These are phyloP conservation scores for Drosophila albomicans DNA, from an alignment of 1,140 invertebrate genomes.

Conservation along the genomic window DNA sequence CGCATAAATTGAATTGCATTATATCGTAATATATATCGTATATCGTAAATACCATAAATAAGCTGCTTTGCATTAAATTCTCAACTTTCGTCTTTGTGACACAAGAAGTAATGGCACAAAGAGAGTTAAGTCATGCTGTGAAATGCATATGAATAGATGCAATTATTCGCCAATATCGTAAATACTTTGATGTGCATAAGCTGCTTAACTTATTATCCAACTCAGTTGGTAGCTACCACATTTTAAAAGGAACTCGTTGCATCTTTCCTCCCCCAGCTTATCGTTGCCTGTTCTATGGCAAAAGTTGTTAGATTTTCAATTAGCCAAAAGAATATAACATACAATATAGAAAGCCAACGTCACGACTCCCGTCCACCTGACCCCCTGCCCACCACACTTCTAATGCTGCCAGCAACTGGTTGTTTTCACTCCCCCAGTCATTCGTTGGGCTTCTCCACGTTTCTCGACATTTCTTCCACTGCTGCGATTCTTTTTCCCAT, in stretches of 20 bases:
- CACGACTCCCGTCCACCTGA: too few relatives aligned
- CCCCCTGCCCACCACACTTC: neutral
- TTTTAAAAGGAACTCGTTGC: neutral
- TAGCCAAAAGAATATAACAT: conserved; percentile 5
- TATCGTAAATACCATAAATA: too few relatives aligned
- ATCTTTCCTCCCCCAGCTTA: neutral
- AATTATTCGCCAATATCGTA: neutral
- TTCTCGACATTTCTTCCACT: neutral
- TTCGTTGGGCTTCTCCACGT: neutral
- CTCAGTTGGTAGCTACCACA: neutral
- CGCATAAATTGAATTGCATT: too few relatives aligned
- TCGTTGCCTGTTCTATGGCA: neutral
- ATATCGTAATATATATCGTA: too few relatives aligned
- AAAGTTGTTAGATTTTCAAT: conserved; percentile 15
- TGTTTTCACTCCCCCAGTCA: neutral
- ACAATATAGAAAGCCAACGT: neutral
- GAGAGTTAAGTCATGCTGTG: too few relatives aligned
- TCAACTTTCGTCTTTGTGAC: too few relatives aligned
- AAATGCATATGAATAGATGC: too few relatives aligned
- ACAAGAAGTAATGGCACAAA: too few relatives aligned
- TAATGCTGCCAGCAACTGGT: conserved; percentile 14
- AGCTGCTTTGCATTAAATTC: neutral
- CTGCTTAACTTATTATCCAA: neutral
- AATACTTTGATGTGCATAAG: neutral
- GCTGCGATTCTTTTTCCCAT: neutral